phyloP scores from a whole-genome alignment of 2,888 invertebrate species.

The Tenodera sinensis region DNA sequence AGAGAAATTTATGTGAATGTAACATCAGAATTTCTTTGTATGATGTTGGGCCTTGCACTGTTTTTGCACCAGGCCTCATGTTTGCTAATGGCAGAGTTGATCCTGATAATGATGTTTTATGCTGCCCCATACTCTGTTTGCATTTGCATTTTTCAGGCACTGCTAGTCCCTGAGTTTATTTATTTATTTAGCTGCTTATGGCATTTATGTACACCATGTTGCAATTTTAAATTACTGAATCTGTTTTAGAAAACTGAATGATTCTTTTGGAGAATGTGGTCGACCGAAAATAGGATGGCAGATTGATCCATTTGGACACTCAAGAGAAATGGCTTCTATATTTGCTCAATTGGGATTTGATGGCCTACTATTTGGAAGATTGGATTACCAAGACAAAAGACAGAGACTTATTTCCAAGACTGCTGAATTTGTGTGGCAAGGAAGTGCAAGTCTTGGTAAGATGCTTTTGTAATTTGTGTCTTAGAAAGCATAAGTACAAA shows the following conservation, averaged over 20 bases:
- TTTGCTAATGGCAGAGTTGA: no score
- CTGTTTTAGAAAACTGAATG: constrained; percentile 48
- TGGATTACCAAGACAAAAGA: constrained; percentile 81
- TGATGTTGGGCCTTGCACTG: no score
- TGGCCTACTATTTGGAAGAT: constrained; percentile 78
- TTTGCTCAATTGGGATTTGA: constrained; percentile 85
- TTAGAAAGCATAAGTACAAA: no score
- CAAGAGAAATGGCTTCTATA: constrained; percentile 78
- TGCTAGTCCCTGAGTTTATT: no score
- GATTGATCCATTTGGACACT: constrained; percentile 84
- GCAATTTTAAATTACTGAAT: neutral
- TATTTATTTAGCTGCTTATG: no score
- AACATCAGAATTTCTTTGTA: no score
- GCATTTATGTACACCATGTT: no score
- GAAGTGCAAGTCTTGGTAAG: constrained; percentile 62
- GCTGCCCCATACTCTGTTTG: no score
- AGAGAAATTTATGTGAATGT: no score
- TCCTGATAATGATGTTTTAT: no score
- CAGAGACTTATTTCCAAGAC: constrained; percentile 55
- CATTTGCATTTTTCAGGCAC: no score
- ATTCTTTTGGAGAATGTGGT: constrained; percentile 69
- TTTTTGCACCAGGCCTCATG: no score
- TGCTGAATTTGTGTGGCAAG: constrained; percentile 84
- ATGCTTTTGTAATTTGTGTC: neutral
- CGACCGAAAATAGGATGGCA: constrained; percentile 76